phyloP scores from a whole-genome alignment of 2,113 vertebrate species.

The Syngnathoides biaculeatus region DNA sequence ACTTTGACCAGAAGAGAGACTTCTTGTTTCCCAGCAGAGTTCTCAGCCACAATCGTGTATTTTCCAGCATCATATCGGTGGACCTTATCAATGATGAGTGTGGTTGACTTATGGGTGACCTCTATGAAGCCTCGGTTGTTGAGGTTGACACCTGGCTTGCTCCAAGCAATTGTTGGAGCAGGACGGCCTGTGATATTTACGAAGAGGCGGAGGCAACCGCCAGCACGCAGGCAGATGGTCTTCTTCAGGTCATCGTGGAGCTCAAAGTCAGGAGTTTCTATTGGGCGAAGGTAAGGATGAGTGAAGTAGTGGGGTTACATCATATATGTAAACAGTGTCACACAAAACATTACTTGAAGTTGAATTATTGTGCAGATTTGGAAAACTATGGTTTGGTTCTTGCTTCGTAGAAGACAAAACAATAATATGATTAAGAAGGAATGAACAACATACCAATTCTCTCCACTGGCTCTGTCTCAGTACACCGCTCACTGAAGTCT shows the following conservation, averaged over 20 bases:
- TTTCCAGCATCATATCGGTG: constrained; percentile 96
- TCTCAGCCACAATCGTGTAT: constrained; percentile 90
- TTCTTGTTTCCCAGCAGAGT: constrained; percentile 93
- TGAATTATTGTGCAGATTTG: neutral
- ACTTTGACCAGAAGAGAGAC: constrained; percentile 91
- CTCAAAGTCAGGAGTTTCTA: constrained; percentile 96
- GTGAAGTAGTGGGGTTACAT: neutral
- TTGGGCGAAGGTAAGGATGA: neutral
- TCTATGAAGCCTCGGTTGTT: constrained; percentile 89
- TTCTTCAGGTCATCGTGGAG: constrained; percentile 92
- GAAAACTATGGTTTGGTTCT: neutral
- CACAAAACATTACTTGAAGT: neutral
- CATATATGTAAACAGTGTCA: too few relatives aligned
- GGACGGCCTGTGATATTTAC: constrained; percentile 88
- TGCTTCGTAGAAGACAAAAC: neutral
- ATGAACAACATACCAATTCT: constrained; percentile 81
- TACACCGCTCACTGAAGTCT: constrained; percentile 87
- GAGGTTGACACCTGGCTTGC: constrained; percentile 86
- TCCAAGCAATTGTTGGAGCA: constrained; percentile 85
- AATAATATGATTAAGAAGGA: too few relatives aligned
- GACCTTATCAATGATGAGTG: constrained; percentile 92
- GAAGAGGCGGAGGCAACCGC: constrained; percentile 84
- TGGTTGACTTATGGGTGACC: constrained; percentile 82
- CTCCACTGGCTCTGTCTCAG: constrained; percentile 89
- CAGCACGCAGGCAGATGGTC: constrained; percentile 90